A percentile compares a stretch with the other conserved stretches of the same genome.
Evolutionary conservation across 2,888 invertebrate species (phyloP).

Genomic region (Ditula angustiorana): DNA sequence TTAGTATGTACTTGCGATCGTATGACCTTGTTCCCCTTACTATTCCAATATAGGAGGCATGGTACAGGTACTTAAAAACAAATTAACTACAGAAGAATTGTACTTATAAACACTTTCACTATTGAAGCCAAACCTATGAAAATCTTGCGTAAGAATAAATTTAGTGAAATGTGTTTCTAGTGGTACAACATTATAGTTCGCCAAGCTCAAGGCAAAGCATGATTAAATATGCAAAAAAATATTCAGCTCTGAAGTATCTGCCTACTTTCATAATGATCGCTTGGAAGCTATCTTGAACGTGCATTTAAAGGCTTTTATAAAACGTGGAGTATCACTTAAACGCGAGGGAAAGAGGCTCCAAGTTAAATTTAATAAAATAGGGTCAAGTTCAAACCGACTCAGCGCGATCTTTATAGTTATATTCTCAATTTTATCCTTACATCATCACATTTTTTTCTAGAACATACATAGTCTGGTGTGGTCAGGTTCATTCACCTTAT

Average conservation of each 20-base stretch:
- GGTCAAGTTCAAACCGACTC: neutral
- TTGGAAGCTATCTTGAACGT: constrained; percentile 1
- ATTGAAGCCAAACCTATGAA: no score
- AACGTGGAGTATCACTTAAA: constrained; percentile 7
- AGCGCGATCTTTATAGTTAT: neutral
- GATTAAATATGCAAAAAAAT: neutral
- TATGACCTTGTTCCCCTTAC: neutral
- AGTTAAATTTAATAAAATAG: constrained; percentile 5
- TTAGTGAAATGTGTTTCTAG: neutral
- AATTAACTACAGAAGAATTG: neutral
- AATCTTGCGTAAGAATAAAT: no score
- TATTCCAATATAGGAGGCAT: neutral
- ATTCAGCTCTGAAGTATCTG: neutral
- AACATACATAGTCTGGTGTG: no score
- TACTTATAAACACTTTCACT: no score
- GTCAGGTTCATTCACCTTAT: neutral
- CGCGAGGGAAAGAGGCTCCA: constrained; percentile 7
- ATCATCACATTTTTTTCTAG: neutral
- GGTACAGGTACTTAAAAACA: neutral
- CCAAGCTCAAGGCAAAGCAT: neutral
- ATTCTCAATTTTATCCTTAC: neutral
- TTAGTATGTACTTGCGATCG: neutral
- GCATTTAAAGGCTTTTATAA: constrained; percentile 11
- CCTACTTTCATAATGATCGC: neutral
- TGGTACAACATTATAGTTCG: neutral